Evolutionary conservation across 2,797 vertebrate genomes (phyloP), one percentile per base, ranked within the genome.

Genomic region (Serranus cabrilla): DNA sequence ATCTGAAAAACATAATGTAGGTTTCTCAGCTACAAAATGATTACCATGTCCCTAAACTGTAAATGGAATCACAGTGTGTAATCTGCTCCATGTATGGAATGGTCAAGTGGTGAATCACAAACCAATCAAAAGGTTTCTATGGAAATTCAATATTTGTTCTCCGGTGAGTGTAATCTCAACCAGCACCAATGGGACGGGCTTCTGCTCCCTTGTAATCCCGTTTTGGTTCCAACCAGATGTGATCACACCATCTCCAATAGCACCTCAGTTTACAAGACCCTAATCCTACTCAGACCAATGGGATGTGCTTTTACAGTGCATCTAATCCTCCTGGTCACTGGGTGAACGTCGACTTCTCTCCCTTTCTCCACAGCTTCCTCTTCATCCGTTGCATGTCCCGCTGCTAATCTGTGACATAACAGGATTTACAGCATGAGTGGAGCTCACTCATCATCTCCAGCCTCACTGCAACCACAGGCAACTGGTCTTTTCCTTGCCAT

Each of bases 391-490:
- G 34, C 20, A 21, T 18, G 69, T 65, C 69, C 18, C 34, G 31
- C 66, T 46, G 52, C 63, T 90, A 74, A 87, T 85, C 80, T 81
- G 70, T 90, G 87, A 91, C 77, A 69, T 86, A 89, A 91, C 80
- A 42, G 71, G 88, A 89, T 90, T 80, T 87, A 74, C 31, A 81
- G 81, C 71, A 13, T 23, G 76, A 84, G 62, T 46, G 39, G 56
- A 9, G 75, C 78, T 69, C 31, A 7, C 70, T 69, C 52, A n/a
- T 25, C 65, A 39, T 46, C 57, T 54, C 71, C 5, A 50, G 11
- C 60, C 58, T 16, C 49, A 13, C 31, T 52, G 68, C 51, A 51
- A 25, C 62, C 65, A 37, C 39, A 47, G 34, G 20, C 58, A 50
- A 2, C 56, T n/a, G 1, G 49, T 13, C 64, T 34, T 27, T 21